These are phyloP conservation scores for Tetragonula clypearis DNA, from an alignment of 1,140 invertebrate species.

Conservation along the genomic window DNA sequence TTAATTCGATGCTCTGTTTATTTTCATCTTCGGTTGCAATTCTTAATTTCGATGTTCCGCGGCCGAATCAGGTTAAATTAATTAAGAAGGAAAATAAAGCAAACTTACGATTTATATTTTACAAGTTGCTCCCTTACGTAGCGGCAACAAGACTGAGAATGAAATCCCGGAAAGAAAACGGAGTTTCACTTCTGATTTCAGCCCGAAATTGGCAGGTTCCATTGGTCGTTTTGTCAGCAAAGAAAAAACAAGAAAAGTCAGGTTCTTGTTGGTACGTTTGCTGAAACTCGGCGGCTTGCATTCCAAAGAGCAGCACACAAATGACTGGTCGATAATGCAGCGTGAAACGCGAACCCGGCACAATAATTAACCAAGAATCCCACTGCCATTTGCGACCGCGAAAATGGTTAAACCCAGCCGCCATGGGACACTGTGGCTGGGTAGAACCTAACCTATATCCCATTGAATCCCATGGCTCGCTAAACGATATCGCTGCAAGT, in stretches of 20 bases:
- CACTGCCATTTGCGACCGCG: constrained; percentile 10
- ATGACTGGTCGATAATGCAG: constrained; percentile 9
- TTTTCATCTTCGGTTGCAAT: background rate
- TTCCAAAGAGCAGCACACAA: constrained; percentile 6
- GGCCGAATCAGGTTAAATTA: no score
- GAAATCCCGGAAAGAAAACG: background rate
- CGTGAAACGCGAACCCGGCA: constrained; percentile 6
- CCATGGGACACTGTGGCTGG: background rate
- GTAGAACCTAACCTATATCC: background rate
- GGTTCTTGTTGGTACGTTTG: background rate
- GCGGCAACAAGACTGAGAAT: no score
- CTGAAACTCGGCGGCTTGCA: background rate
- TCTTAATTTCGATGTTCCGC: background rate
- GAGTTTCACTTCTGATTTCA: background rate
- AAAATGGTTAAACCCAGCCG: constrained; percentile 9
- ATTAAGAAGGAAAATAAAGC: no score
- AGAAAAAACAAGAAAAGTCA: no score
- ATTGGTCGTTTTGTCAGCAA: no score
- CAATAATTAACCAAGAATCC: constrained; percentile 21
- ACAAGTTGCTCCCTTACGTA: no score
- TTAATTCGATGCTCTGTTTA: background rate
- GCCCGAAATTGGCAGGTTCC: background rate
- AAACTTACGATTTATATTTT: no score
- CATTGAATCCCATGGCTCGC: background rate
- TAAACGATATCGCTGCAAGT: background rate